Conservation (phyloP, 1,140 invertebrate species). For the Achroia grisella region DNA sequence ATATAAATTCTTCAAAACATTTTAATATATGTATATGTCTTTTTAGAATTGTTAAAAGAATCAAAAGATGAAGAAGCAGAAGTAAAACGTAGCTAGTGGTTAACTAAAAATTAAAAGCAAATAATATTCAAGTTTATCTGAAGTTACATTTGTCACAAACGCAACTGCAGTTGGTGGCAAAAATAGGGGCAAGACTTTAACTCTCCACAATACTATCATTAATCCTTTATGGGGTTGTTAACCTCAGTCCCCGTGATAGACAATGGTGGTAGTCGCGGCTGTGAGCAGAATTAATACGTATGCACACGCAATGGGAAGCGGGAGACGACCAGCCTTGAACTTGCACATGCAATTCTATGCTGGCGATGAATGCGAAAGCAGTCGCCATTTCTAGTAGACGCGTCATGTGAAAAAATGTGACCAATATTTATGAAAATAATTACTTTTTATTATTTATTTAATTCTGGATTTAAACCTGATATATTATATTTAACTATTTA, state of each 20-base stretch:
- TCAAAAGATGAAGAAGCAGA: too few relatives aligned
- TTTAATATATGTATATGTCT: too few relatives aligned
- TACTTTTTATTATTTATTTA: too few relatives aligned
- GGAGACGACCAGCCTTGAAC: conserved; percentile 61
- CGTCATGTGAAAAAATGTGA: conserved; percentile 18
- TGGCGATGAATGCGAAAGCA: conserved; percentile 52
- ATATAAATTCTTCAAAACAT: too few relatives aligned
- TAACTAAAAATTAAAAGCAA: too few relatives aligned
- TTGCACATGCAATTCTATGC: conserved; percentile 48
- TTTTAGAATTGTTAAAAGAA: too few relatives aligned
- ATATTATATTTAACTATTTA: too few relatives aligned
- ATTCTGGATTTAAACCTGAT: too few relatives aligned
- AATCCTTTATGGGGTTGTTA: conserved; percentile 62
- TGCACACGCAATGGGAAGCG: conserved; percentile 65
- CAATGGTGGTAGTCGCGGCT: conserved; percentile 63
- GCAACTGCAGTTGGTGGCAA: conserved; percentile 26
- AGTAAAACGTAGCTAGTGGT: too few relatives aligned
- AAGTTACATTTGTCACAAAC: neutral
- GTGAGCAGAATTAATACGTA: conserved; percentile 67
- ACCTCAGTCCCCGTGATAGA: conserved; percentile 59
- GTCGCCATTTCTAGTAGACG: conserved; percentile 54
- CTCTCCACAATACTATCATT: conserved; percentile 62
- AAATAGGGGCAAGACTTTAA: conserved; percentile 43
- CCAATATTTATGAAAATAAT: too few relatives aligned
- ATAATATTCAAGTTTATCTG: too few relatives aligned